Evolutionary conservation across 2,888 invertebrate species (phyloP).

Genomic region (Diarsia brunnea): DNA sequence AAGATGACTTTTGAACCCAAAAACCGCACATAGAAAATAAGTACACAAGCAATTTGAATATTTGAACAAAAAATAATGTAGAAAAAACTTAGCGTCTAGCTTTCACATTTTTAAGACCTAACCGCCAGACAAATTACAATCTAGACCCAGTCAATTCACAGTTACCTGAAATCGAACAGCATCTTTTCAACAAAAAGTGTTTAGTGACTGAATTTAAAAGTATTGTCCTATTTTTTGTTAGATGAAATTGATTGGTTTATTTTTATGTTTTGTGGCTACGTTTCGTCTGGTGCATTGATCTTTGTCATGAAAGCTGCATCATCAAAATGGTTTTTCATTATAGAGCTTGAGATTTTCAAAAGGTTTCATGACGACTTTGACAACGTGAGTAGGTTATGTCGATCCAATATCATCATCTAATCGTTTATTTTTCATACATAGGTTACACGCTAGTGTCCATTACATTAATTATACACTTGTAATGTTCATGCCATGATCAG

Average conservation of each 20-base stretch:
- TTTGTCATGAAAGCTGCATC: constrained; percentile 24
- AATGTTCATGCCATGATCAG: no score
- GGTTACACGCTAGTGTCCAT: no score
- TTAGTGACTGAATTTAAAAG: constrained; percentile 21
- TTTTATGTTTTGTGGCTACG: constrained; percentile 28
- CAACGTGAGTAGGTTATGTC: neutral
- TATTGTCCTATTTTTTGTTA: constrained; percentile 45
- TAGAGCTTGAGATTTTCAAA: neutral
- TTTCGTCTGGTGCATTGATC: constrained; percentile 63
- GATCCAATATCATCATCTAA: neutral
- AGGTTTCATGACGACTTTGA: neutral
- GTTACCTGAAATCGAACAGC: constrained; percentile 44
- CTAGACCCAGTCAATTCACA: constrained; percentile 41
- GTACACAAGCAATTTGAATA: constrained; percentile 22
- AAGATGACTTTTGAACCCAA: neutral
- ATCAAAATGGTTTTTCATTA: neutral
- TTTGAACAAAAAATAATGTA: constrained; percentile 21
- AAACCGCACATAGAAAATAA: neutral
- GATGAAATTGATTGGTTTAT: neutral
- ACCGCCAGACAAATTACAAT: constrained; percentile 3
- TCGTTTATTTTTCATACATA: no score
- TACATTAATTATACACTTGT: no score
- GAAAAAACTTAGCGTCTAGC: constrained; percentile 21
- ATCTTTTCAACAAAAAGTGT: constrained; percentile 23
- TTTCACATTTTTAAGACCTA: constrained; percentile 48